These are phyloP conservation scores for Anoplopoma fimbria DNA, from an alignment of 2,113 vertebrate species.

Conservation along the genomic window DNA sequence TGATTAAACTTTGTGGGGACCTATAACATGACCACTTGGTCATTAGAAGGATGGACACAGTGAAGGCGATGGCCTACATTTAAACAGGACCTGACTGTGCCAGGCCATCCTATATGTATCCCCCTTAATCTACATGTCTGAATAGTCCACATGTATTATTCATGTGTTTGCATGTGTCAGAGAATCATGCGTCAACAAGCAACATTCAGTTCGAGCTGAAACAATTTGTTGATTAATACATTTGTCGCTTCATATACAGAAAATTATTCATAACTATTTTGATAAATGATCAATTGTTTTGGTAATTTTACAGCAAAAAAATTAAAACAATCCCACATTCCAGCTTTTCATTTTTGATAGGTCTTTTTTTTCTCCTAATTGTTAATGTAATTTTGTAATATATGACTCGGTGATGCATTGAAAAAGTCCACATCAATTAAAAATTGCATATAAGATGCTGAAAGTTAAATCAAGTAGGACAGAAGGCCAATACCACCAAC, in stretches of 20 bases:
- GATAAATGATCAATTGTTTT: neutral
- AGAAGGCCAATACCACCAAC: neutral
- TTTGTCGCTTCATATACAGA: neutral
- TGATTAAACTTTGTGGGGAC: slow-evolving; percentile 2
- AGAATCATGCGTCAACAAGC: neutral
- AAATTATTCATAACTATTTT: neutral
- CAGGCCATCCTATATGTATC: slow-evolving; percentile 9
- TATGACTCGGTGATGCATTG: neutral
- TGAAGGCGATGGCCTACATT: slow-evolving; percentile 80
- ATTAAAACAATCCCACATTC: neutral
- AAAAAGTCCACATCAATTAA: too few species aligned
- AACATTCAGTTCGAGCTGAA: neutral
- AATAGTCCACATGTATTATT: neutral
- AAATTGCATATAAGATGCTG: neutral
- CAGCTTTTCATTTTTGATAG: neutral
- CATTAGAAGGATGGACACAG: slow-evolving; percentile 63
- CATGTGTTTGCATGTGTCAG: neutral
- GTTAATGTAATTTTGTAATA: neutral
- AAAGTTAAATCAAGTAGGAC: neutral
- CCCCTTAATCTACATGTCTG: slow-evolving; percentile 5
- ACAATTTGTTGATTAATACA: neutral
- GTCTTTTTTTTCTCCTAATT: neutral
- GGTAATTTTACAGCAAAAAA: too few species aligned
- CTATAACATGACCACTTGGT: slow-evolving; percentile 43
- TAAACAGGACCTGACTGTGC: slow-evolving; percentile 52